Evolutionary conservation across 2,113 vertebrate species (phyloP), one percentile per base, ranked within the genome.

Genomic region (Phaetusa simplex): DNA sequence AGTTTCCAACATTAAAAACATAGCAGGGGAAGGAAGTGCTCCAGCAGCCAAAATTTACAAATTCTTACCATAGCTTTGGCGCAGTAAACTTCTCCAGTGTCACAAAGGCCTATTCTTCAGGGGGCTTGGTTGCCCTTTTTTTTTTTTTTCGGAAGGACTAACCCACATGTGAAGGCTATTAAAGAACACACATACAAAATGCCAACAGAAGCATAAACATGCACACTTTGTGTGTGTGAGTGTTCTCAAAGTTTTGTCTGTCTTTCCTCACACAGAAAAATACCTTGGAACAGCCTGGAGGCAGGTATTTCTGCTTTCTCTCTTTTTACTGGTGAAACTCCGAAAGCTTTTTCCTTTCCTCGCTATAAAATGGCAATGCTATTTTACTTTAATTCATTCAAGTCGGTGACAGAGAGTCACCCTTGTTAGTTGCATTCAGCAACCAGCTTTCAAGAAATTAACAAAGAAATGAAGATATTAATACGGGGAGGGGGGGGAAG

Each of bases 1-100:
- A 78, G 82, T 81, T 95, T 95, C 73, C 88, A 97, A 77, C 91
- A 66, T 61, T 82, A 94, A 96, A 96, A 97, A 95, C 93, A 80
- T 56, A 82, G 91, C 93, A 95, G 81, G 77, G 96, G 93, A 98
- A 97, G 96, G 95, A 98, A 97, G 83, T 91, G 80, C 80, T 97
- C 81, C 88, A 84, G 83, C 82, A 96, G 96, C 87, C 97, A 97
- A 97, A 98, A 96, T 95, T 95, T 96, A 96, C 96, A 95, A 97
- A 97, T 98, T 98, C 97, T 97, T 98, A 97, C 94, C 97, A 97
- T 97, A 97, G 97, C 95, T 97, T 96, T 97, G 97, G 97, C 86
- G 0, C 94, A 94, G 88, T 73, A 53, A 95, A 93, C 91, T 95
- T 70, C 87, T 96, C 69, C 77, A 95, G 77, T 81, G 65, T 95